These are phyloP conservation scores for Craniophora ligustri DNA, from an alignment of 2,888 invertebrate species.

Conservation along the genomic window DNA sequence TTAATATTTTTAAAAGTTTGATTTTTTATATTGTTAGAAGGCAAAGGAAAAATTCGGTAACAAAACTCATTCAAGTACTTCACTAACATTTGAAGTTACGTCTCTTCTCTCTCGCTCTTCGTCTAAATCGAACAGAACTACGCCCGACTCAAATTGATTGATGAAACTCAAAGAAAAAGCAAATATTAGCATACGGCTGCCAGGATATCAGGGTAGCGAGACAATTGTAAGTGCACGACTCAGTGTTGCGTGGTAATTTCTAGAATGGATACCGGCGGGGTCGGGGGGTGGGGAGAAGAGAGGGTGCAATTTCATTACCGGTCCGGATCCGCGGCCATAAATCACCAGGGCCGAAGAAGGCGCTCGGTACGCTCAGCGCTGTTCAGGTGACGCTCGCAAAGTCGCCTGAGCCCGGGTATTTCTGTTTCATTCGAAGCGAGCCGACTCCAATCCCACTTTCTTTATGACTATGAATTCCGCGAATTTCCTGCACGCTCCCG, in stretches of 20 bases:
- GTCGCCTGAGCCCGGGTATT: slow-evolving; percentile 81
- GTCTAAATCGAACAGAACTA: slow-evolving; percentile 16
- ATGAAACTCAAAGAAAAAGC: slow-evolving; percentile 67
- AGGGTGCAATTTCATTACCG: slow-evolving; percentile 89
- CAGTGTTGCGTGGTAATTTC: slow-evolving; percentile 87
- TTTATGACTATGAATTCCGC: slow-evolving; percentile 83
- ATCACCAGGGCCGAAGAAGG: slow-evolving; percentile 89
- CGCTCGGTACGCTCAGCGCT: slow-evolving; percentile 73
- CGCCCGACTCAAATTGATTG: slow-evolving; percentile 58
- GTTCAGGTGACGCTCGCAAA: slow-evolving; percentile 88
- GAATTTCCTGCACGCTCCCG: slow-evolving; percentile 69
- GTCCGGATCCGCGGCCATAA: slow-evolving; percentile 88
- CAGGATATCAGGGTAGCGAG: slow-evolving; percentile 60
- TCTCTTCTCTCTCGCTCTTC: neutral
- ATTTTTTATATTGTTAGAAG: slow-evolving; percentile 16
- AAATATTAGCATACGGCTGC: slow-evolving; percentile 76
- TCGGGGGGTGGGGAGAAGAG: slow-evolving; percentile 74
- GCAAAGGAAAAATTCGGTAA: no score
- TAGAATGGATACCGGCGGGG: slow-evolving; percentile 80
- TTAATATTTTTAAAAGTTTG: neutral
- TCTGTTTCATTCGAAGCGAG: slow-evolving; percentile 79
- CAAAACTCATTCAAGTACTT: neutral
- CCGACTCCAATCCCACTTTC: slow-evolving; percentile 80
- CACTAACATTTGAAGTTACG: slow-evolving; percentile 29
- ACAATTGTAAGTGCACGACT: slow-evolving; percentile 75